Percentiles rank a stretch among this genome's conserved stretches.
These are phyloP conservation scores for Collichthys lucidus DNA, from an alignment of 2,113 vertebrate species.

Conservation along the genomic window DNA sequence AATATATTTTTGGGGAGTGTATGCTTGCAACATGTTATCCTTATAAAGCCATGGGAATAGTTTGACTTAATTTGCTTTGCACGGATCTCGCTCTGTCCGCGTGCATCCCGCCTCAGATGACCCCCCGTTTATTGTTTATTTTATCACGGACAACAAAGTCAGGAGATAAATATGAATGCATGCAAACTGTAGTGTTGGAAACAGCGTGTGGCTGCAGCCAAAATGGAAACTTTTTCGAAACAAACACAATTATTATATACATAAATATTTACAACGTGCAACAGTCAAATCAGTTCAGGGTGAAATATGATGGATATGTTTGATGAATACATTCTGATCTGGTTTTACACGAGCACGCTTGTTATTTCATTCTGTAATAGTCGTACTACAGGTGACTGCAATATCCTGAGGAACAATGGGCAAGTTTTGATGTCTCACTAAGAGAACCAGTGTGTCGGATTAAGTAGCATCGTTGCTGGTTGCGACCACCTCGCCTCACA, in stretches of 20 bases:
- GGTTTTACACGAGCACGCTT: background rate
- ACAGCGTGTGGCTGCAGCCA: slow-evolving; percentile 34
- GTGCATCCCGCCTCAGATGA: slow-evolving; percentile 16
- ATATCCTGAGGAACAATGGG: background rate
- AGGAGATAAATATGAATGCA: slow-evolving; percentile 45
- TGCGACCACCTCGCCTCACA: too few species aligned
- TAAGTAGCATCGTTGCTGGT: too few species aligned
- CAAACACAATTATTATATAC: slow-evolving; percentile 38
- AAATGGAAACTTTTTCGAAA: slow-evolving; percentile 9
- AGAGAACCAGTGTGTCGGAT: too few species aligned
- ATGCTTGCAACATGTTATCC: slow-evolving; percentile 19
- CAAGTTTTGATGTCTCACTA: too few species aligned
- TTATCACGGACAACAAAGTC: slow-evolving; percentile 38
- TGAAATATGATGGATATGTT: background rate
- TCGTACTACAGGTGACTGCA: background rate
- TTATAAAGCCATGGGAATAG: slow-evolving; percentile 17
- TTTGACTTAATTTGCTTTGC: slow-evolving; percentile 38
- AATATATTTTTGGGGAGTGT: background rate
- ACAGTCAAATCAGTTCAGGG: slow-evolving; percentile 4
- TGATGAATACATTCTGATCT: background rate
- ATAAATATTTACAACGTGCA: slow-evolving; percentile 22
- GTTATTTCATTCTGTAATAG: background rate
- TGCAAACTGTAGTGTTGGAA: background rate
- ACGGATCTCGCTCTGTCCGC: slow-evolving; percentile 17
- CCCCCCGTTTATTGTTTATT: slow-evolving; percentile 60